Evolutionary conservation across 2,797 vertebrate species (phyloP).

Genomic region (Ctenopoma multispine): DNA sequence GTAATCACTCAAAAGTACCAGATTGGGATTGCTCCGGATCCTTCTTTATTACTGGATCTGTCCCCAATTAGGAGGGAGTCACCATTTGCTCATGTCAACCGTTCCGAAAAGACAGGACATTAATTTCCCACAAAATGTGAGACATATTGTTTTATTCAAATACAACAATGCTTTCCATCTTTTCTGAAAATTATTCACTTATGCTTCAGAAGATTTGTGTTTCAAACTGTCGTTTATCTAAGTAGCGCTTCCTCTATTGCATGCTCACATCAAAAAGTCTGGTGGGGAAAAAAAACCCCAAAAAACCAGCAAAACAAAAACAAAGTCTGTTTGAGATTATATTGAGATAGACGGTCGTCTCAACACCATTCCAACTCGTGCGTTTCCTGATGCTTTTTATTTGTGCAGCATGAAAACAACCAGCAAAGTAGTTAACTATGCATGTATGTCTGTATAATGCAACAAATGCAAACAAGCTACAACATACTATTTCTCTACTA

Average conservation of each 20-base stretch:
- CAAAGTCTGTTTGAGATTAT: constrained; percentile 7
- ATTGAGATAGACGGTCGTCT: background rate
- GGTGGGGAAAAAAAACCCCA: background rate
- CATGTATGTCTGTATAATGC: background rate
- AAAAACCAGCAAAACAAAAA: background rate
- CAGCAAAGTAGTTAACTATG: background rate
- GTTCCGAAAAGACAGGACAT: background rate
- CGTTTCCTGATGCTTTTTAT: background rate
- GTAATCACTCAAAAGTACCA: background rate
- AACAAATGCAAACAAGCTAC: background rate
- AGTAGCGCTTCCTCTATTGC: background rate
- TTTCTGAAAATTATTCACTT: background rate
- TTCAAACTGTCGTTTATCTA: background rate
- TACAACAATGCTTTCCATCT: background rate
- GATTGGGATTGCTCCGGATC: background rate
- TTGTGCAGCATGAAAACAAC: background rate
- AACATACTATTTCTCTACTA: no score
- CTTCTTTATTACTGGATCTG: background rate
- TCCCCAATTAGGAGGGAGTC: background rate
- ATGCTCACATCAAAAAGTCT: background rate
- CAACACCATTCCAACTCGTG: background rate
- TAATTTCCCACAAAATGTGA: background rate
- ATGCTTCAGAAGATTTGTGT: background rate
- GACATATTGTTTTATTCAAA: background rate
- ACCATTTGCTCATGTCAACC: background rate